Evolutionary conservation across 2,113 vertebrate species (phyloP).

Genomic region (Tursiops truncatus): DNA sequence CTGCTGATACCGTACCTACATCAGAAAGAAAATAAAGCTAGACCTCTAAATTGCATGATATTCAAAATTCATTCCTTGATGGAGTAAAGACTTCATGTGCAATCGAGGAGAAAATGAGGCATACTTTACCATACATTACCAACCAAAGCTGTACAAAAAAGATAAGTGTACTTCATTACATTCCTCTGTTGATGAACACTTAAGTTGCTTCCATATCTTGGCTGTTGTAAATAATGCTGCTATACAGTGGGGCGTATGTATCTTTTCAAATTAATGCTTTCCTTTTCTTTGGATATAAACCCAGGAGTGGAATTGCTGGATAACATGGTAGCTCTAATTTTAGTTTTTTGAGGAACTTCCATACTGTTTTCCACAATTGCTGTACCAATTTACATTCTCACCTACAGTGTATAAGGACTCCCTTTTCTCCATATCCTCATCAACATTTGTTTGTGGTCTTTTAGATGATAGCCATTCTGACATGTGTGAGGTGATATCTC

Average conservation of each 20-base stretch:
- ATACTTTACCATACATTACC: background rate
- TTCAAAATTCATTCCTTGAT: background rate
- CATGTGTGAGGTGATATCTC: background rate
- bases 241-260: background rate
- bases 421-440: background rate
- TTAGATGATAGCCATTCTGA: background rate
- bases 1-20: background rate
- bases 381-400: background rate
- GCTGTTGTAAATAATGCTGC: background rate
- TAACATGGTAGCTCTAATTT: background rate
- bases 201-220: background rate
- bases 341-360: background rate
- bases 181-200: background rate
- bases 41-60: background rate
- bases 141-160: background rate
- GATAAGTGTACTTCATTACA: background rate
- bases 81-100: background rate
- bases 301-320: background rate
- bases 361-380: background rate
- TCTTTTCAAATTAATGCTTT: background rate
- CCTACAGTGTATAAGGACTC: background rate
- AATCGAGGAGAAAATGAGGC: background rate
- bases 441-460: background rate
- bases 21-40: background rate
- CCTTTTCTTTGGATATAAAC: background rate